phyloP scores from a whole-genome alignment of 1,140 invertebrate species.

The Conopomorpha cramerella region DNA sequence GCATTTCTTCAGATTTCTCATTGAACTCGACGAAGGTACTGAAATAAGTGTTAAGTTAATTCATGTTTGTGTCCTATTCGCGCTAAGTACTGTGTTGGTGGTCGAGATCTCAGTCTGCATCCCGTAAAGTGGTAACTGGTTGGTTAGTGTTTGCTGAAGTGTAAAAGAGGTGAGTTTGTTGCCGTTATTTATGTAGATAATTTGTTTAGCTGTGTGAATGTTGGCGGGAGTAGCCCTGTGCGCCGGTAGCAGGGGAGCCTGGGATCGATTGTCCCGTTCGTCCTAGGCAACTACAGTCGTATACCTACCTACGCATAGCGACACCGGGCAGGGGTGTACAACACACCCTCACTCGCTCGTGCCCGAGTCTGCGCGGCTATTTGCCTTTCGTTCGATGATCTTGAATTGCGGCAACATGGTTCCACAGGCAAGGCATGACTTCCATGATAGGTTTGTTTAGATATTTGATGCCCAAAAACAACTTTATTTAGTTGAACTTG shows the following conservation, averaged over 20 bases:
- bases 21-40: too few relatives aligned
- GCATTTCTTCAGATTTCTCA: constrained; percentile 12
- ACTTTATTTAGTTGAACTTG: too few relatives aligned
- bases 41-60: constrained; percentile 31
- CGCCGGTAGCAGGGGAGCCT: constrained; percentile 19
- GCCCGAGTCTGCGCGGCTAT: constrained; percentile 1
- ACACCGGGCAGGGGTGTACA: constrained; percentile 5
- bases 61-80: constrained; percentile 23
- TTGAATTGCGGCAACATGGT: too few relatives aligned
- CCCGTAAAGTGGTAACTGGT: constrained; percentile 33
- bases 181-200: constrained; percentile 20
- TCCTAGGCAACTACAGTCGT: too few relatives aligned
- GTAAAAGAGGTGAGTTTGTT: constrained; percentile 46
- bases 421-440: too few relatives aligned
- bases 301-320: not conserved
- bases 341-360: constrained; percentile 16
- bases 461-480: too few relatives aligned
- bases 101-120: constrained; percentile 41
- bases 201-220: constrained; percentile 12
- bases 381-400: not conserved
- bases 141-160: constrained; percentile 33
- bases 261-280: constrained; percentile 35
- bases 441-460: too few relatives aligned
- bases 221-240: constrained; percentile 11
- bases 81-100: constrained; percentile 20